Evolutionary conservation across 2,797 vertebrate species (phyloP), one percentile per base, ranked within the genome.

Genomic region (Falco columbarius): DNA sequence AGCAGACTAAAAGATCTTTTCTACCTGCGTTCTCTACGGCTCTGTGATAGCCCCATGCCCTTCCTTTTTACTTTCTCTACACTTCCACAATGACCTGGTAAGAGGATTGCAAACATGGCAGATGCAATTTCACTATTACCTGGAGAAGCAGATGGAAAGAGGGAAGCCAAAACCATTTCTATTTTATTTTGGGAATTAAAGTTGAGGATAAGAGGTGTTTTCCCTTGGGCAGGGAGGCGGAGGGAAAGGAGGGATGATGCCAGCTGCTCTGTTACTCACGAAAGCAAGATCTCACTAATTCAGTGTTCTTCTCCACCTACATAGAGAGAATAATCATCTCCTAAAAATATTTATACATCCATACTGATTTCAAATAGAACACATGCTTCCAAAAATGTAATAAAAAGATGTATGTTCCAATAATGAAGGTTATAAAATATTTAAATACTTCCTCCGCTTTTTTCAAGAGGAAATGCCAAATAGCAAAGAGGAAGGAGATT

Each of bases 401-500:
- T 94, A 91, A 81, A 93, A 92, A 82, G 72, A 92, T 84, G 58
- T 81, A 96, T 92, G 67, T 90, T 96, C 70, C 92, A 97, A 95
- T 96, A 95, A 96, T 49, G 82, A 91, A 95, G 96, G 76, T 94
- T 95, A 95, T 95, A 94, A 90, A 92, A 94, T 95, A 96, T 96
- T 94, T 95, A 97, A 91, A 94, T 90, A 75, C 93, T 66, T 95
- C 91, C 95, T 96, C 95, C 65, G 61, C 94, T 96, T 79, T 79
- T 95, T 95, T 89, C 56, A 46, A n/a, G 81, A 96, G 92, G 86
- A 95, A 98, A 96, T 93, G 82, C 94, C 95, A 93, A 89, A 93
- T 66, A 95, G 88, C 93, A 81, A 94, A 96, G 80, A 83, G 89
- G 90, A 97, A 96, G 94, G 96, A 97, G 94, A 97, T 96, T 97